These are phyloP conservation scores for Petaurus breviceps DNA, from an alignment of 2,113 vertebrate genomes.

Conservation along the genomic window DNA sequence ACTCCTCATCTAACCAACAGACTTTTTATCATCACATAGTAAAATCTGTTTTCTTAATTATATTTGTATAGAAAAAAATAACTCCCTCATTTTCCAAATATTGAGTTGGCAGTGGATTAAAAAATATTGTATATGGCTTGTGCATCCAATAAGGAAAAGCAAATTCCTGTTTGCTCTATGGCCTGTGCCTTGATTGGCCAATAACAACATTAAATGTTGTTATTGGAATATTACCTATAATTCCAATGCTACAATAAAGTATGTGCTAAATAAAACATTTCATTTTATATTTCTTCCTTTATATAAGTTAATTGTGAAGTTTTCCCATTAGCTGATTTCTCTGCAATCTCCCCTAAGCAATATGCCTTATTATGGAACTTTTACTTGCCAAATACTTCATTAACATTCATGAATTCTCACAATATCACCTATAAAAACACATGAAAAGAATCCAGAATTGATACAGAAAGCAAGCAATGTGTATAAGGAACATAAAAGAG, in stretches of 20 bases:
- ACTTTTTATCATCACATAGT: too few species aligned
- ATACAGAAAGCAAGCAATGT: background rate
- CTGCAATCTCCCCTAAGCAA: background rate
- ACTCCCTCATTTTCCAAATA: too few species aligned
- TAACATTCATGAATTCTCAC: background rate
- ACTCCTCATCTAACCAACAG: too few species aligned
- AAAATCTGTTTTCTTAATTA: too few species aligned
- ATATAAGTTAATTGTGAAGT: background rate
- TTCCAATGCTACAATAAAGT: background rate
- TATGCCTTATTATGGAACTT: background rate
- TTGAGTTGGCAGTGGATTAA: too few species aligned
- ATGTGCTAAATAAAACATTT: background rate
- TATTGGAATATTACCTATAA: background rate
- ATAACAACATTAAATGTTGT: background rate
- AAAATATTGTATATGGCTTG: too few species aligned
- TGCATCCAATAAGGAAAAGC: too few species aligned
- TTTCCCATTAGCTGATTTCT: background rate
- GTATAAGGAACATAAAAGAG: background rate
- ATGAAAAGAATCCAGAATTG: slow-evolving; percentile 3
- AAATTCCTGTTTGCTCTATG: too few species aligned
- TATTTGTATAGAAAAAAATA: too few species aligned
- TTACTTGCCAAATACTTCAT: slow-evolving; percentile 7
- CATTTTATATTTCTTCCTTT: background rate
- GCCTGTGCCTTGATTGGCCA: too few species aligned
- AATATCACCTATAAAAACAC: background rate